phyloP scores from a whole-genome alignment of 2,113 vertebrate genomes.

The Oncorhynchus nerka region DNA sequence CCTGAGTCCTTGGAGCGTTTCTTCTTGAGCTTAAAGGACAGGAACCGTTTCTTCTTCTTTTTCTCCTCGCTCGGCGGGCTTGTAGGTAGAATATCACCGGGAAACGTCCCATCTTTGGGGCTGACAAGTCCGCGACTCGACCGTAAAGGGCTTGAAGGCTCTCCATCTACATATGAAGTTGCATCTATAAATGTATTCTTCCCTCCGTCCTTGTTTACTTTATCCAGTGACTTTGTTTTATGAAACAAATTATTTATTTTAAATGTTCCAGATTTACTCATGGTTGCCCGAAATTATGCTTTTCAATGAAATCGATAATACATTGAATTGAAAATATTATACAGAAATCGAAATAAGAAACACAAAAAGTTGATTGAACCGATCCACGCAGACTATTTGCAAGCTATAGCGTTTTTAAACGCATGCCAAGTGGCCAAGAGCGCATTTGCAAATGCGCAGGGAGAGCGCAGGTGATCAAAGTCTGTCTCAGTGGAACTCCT shows the following conservation, averaged over 20 bases:
- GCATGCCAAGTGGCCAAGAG: neutral
- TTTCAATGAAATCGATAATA: neutral
- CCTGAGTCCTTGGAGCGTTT: conserved; percentile 51
- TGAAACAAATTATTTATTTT: conserved; percentile 48
- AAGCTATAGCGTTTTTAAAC: neutral
- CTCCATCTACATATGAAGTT: conserved; percentile 33
- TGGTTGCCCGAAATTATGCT: conserved; percentile 19
- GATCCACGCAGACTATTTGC: neutral
- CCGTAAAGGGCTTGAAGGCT: neutral
- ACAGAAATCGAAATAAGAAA: neutral
- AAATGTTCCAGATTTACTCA: conserved; percentile 59
- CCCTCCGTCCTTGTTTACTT: conserved; percentile 36
- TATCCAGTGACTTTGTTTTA: conserved; percentile 46
- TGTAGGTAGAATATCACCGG: neutral
- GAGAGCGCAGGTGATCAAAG: neutral
- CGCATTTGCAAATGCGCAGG: neutral
- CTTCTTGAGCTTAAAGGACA: conserved; percentile 41
- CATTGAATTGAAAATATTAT: too few relatives aligned
- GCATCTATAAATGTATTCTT: neutral
- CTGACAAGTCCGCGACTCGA: conserved; percentile 11
- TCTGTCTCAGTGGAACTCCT: neutral
- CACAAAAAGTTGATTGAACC: neutral
- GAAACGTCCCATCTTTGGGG: conserved; percentile 16
- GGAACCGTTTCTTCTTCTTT: conserved; percentile 29
- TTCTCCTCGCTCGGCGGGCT: conserved; percentile 42